Evolutionary conservation across 1,140 invertebrate genomes (phyloP), one percentile per base, ranked within the genome.

Genomic region (Ericerus pela): DNA sequence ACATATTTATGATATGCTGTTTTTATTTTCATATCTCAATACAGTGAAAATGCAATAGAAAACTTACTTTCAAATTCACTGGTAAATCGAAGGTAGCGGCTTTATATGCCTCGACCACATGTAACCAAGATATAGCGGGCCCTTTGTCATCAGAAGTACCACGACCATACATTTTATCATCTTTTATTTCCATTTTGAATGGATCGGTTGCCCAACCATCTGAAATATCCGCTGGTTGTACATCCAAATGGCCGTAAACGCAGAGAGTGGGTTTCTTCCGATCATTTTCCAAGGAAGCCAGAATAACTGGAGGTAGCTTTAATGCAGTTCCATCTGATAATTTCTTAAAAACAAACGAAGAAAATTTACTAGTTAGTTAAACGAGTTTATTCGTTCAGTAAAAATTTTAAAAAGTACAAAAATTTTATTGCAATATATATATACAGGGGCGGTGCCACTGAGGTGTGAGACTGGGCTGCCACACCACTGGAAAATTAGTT

Each of bases 181-280:
- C 76, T 63, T 81, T 82, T 67, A 95, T 88, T 47, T 80, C 81
- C 20, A 99, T 72, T 12, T 77, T 77, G 74, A 99, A 99, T 1
- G 96, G 96, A 56, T 98, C 90, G 1, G 88, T 87, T 61, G 91
- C 74, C 95, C 94, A 98, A 5, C 94, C 94, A 77, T 98, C 93
- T 60, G 84, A 82, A 67, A 80, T 81, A 4, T 81, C 64, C 8
- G 95, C 95, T 38, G 95, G 94, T 69, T 97, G 95, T 1, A 98
- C 95, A 77, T 99, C 96, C 63, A 99, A 79, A 74, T 99, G 96
- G 0, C 95, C 96, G 73, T 99, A 99, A 51, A 99, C 76, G 53
- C 89, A 79, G 38, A 98, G 77, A 16, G 94, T 99, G 64, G 92
- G 86, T 68, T 94, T 95, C 5, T 78, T 78, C 0, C 80, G 73